These are phyloP conservation scores for Brachyopa scutellaris DNA, from an alignment of 2,888 invertebrate species.

Conservation along the genomic window DNA sequence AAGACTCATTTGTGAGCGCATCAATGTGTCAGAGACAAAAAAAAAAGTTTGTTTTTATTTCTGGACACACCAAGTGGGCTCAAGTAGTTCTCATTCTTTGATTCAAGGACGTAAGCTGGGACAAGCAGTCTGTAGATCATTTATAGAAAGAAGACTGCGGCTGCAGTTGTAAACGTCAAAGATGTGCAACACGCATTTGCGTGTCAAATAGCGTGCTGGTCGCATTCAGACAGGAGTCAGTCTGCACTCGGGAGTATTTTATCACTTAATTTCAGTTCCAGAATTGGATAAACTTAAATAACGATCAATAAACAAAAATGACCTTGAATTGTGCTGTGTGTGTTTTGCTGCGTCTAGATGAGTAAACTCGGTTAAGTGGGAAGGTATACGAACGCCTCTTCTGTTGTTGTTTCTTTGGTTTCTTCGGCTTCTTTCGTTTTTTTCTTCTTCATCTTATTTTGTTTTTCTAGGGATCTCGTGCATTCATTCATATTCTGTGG, in stretches of 20 bases:
- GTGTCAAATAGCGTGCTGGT: no score
- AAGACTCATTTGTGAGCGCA: conserved; percentile 13
- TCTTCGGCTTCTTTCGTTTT: not conserved
- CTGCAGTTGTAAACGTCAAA: not conserved
- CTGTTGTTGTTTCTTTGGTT: not conserved
- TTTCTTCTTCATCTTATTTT: conserved; percentile 2
- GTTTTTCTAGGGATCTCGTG: conserved; percentile 4
- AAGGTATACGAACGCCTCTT: not conserved
- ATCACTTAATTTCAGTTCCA: conserved; percentile 49
- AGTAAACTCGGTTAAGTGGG: conserved; percentile 67
- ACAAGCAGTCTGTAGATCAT: conserved; percentile 29
- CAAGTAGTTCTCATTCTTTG: conserved; percentile 27
- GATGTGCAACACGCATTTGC: conserved; percentile 25
- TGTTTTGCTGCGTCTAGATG: conserved; percentile 24
- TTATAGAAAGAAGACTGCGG: conserved; percentile 8
- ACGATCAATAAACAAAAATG: conserved; percentile 67
- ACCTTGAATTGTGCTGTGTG: conserved; percentile 60
- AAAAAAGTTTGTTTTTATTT: not conserved
- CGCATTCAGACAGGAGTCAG: no score
- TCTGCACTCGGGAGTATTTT: conserved; percentile 9
- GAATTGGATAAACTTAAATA: conserved; percentile 51
- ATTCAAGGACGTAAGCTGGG: conserved; percentile 47
- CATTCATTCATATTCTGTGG: conserved; percentile 50
- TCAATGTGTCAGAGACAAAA: conserved; percentile 21
- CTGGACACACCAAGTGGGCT: conserved; percentile 24